These are phyloP conservation scores for Acridotheres tristis DNA, from an alignment of 2,797 vertebrate genomes.

Conservation along the genomic window DNA sequence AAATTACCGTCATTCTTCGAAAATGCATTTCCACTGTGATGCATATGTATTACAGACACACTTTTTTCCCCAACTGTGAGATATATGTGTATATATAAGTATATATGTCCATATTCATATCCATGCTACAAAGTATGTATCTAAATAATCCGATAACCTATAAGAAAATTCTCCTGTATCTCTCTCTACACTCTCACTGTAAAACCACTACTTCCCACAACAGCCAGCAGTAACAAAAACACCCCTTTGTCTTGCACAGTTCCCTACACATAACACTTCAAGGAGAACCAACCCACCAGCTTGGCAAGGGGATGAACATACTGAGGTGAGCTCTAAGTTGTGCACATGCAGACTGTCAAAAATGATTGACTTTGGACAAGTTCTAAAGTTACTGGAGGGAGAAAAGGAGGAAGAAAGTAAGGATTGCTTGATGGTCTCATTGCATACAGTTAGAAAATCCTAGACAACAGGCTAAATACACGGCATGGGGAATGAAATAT, in stretches of 20 bases:
- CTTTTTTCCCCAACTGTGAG: neutral
- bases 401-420: neutral
- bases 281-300: neutral
- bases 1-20: neutral
- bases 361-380: neutral
- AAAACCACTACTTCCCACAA: neutral
- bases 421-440: neutral
- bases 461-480: neutral
- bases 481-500: neutral
- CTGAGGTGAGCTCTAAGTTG: neutral
- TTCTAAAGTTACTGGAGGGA: neutral
- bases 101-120: neutral
- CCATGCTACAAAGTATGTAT: neutral
- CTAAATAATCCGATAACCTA: neutral
- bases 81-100: neutral
- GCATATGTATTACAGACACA: neutral
- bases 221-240: neutral
- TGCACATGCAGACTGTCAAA: neutral
- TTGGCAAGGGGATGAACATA: neutral
- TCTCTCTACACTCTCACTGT: neutral
- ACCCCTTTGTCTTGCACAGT: neutral
- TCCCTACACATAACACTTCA: neutral
- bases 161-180: neutral
- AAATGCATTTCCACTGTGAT: neutral
- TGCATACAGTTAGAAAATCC: neutral